phyloP scores from a whole-genome alignment of 2,113 vertebrate genomes.

The Eclectus roratus region DNA sequence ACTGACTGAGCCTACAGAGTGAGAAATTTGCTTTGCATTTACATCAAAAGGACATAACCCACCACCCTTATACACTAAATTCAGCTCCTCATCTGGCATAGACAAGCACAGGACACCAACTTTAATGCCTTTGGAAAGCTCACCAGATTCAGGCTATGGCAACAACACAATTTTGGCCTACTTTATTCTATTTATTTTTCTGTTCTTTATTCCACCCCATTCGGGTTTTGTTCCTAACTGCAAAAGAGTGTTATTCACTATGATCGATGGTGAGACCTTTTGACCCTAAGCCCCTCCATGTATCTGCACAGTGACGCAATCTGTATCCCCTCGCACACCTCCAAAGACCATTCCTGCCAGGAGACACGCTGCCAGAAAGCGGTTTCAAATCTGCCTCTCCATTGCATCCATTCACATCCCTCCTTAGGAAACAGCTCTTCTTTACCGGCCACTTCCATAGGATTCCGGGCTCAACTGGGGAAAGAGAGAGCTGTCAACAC shows the following conservation, averaged over 20 bases:
- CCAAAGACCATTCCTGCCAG: not conserved
- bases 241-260: not conserved
- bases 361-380: not conserved
- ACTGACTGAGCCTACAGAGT: not conserved
- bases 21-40: not conserved
- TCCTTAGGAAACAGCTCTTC: not conserved
- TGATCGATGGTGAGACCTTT: fast-evolving
- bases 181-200: not conserved
- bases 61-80: not conserved
- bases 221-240: not conserved
- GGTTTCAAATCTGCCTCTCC: not conserved
- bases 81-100: not conserved
- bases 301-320: fast-evolving
- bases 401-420: not conserved
- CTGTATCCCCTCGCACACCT: not conserved
- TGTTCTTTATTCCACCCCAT: not conserved
- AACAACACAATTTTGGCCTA: not conserved
- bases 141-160: not conserved
- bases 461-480: slow-evolving; percentile 20
- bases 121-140: not conserved
- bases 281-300: not conserved
- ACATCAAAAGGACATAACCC: not conserved
- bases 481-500: slow-evolving; percentile 48
- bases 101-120: not conserved
- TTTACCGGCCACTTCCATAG: slow-evolving; percentile 10